Conservation (phyloP, 2,797 vertebrate species). For the Pseudotriccus pelzelni region DNA sequence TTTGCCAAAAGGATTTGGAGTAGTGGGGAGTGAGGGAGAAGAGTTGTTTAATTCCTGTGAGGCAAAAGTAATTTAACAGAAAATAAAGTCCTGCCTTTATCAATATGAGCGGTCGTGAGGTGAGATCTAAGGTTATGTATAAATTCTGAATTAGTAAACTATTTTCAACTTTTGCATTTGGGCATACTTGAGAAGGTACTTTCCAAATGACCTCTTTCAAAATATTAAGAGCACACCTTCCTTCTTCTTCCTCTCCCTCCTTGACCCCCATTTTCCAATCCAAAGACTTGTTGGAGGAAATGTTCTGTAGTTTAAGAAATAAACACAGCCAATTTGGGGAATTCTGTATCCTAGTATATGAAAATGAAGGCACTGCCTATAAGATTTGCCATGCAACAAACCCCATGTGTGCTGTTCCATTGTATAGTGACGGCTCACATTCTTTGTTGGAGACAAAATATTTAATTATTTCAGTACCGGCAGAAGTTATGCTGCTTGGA, state of each 20-base stretch:
- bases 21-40: background rate
- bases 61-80: background rate
- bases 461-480: slow-evolving; percentile 13
- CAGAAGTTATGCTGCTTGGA: background rate
- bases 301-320: background rate
- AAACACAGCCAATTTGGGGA: background rate
- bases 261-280: background rate
- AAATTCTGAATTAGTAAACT: background rate
- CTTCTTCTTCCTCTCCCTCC: background rate
- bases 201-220: background rate
- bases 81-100: background rate
- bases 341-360: background rate
- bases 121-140: rapidly evolving
- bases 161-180: background rate
- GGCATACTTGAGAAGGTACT: background rate
- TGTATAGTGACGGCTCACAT: background rate
- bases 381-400: background rate
- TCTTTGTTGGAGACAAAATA: background rate
- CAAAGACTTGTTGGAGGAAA: background rate
- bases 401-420: background rate
- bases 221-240: background rate
- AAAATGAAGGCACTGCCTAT: background rate
- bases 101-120: background rate
- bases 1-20: background rate
- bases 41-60: background rate